phyloP scores from a whole-genome alignment of 2,797 vertebrate genomes.

The Phrynocephalus forsythii region DNA sequence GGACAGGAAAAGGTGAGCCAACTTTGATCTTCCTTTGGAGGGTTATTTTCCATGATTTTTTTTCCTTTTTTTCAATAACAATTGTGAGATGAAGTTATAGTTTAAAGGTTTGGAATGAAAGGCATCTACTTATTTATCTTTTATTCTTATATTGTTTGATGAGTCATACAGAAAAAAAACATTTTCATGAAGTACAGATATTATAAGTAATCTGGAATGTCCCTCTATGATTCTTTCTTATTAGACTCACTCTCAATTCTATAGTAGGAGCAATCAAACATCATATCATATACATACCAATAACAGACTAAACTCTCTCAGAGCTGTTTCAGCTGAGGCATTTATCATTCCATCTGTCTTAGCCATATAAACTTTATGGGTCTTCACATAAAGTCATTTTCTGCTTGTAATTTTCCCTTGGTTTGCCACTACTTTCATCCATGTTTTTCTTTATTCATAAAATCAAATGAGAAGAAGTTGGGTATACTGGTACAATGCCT shows the following conservation, averaged over 20 bases:
- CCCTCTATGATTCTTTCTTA: background rate
- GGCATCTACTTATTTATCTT: background rate
- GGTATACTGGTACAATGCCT: too few species aligned
- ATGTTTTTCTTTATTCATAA: too few species aligned
- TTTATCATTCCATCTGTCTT: too few species aligned
- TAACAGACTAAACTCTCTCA: background rate
- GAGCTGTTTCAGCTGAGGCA: too few species aligned
- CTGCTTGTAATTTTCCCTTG: too few species aligned
- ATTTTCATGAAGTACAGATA: fast-evolving
- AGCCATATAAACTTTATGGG: too few species aligned
- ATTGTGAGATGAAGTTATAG: background rate
- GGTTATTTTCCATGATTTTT: background rate
- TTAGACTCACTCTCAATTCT: background rate
- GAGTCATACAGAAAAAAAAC: background rate
- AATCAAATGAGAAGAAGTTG: too few species aligned
- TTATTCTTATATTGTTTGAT: background rate
- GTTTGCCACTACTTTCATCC: too few species aligned
- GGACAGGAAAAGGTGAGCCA: background rate
- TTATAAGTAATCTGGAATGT: fast-evolving
- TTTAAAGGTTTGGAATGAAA: fast-evolving
- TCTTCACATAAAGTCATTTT: too few species aligned
- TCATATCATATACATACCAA: background rate
- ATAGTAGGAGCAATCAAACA: background rate
- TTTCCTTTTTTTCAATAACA: slow-evolving; percentile 2
- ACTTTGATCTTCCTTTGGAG: slow-evolving; percentile 19